These are phyloP conservation scores for Leucopternis melanops DNA, from an alignment of 2,113 vertebrate genomes.

Conservation along the genomic window DNA sequence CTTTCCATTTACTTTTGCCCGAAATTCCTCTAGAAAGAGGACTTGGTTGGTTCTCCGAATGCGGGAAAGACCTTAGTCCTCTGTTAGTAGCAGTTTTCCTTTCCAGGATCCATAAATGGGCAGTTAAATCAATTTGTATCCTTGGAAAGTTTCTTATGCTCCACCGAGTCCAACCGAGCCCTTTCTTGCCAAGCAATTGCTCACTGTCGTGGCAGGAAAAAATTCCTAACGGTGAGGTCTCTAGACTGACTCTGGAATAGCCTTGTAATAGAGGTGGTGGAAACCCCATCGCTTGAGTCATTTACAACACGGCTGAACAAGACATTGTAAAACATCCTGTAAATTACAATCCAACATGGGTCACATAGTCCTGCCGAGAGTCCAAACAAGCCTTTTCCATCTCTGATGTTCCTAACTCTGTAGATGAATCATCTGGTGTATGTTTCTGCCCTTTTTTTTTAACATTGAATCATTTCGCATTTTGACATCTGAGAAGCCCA, in stretches of 20 bases:
- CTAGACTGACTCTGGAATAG: not conserved
- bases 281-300: not conserved
- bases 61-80: not conserved
- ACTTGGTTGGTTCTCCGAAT: not conserved
- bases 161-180: not conserved
- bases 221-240: not conserved
- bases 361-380: not conserved
- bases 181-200: slow-evolving; percentile 14
- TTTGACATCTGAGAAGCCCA: slow-evolving; percentile 21
- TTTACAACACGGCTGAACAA: slow-evolving; percentile 9
- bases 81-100: not conserved
- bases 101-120: slow-evolving; percentile 2
- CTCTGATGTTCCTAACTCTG: not conserved
- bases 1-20: not conserved
- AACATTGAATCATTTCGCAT: not conserved
- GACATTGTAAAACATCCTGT: not conserved
- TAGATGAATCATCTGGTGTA: not conserved
- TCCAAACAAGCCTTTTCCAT: slow-evolving; percentile 5
- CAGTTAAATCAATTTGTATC: slow-evolving; percentile 1
- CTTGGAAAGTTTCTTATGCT: not conserved
- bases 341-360: not conserved
- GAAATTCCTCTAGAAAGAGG: not conserved
- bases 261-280: not conserved
- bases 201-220: not conserved
- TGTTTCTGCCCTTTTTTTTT: not conserved